A percentile compares a stretch with the other conserved stretches of the same genome.
Evolutionary conservation across 2,113 vertebrate genomes (phyloP).

Genomic region (Trachemys scripta): DNA sequence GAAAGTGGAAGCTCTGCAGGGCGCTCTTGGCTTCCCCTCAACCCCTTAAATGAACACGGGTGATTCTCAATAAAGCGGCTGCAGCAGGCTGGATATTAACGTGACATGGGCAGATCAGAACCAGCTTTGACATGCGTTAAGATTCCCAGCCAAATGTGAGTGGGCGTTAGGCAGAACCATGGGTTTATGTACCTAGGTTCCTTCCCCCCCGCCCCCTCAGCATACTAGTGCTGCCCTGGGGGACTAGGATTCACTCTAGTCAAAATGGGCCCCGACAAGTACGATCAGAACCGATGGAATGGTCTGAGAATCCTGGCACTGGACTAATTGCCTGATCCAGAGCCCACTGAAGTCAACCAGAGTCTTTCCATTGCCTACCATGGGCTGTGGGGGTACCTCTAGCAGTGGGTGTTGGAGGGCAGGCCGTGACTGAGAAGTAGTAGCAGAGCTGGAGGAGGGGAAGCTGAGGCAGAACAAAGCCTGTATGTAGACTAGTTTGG

Average conservation of each 20-base stretch:
- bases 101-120: not conserved
- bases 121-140: not conserved
- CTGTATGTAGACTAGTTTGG: not conserved
- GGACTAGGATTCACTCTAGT: not conserved
- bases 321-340: not conserved
- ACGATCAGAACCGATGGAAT: not conserved
- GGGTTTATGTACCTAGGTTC: no score
- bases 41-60: not conserved
- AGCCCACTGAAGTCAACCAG: not conserved
- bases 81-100: not conserved
- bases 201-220: no score
- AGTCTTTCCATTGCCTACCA: not conserved
- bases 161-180: no score
- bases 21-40: not conserved
- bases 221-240: not conserved
- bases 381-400: not conserved
- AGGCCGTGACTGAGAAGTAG: not conserved
- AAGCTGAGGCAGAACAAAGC: not conserved
- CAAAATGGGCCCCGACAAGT: not conserved
- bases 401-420: not conserved
- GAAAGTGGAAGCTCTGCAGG: not conserved
- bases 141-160: not conserved
- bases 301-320: not conserved
- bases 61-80: not conserved
- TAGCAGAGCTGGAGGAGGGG: not conserved